Base-by-base conservation (phyloP, 92 coral and sea anemone genomes). In the Phenganax subtilis region DNA sequence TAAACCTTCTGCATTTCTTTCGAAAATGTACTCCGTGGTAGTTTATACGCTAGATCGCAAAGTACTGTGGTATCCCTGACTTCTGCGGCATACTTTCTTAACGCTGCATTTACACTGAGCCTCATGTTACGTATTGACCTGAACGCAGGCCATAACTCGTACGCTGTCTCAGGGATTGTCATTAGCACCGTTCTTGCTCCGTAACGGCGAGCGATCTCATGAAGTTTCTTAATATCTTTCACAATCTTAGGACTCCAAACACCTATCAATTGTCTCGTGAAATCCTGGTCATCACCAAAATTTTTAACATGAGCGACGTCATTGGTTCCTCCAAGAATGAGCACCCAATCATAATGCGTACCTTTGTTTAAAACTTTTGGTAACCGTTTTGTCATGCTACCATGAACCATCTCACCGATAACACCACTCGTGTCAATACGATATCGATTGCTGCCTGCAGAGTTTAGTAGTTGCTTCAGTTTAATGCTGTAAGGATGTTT, bases 261-360 rank as follows among this genome's bases (percentile, higher is more conserved):
- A 55, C 78, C 89, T 27, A 96, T 90, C 28, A 96, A 86, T 65
- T 96, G 97, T 20, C 81, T 86, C 91, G 93, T 96, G 84, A 96
- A 96, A 51, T 97, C 91, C 80, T 96, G 97, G 28, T 96, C 99
- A 75, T 96, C 99, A 6, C 99, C 99, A 69, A 90, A 96, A 80
- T 96, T 96, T 87, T 96, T 96, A 27, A 96, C 99, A 80, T 96
- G 99, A 71, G 99, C 99, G 37, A 92, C 99, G 77, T 96, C 99
- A 81, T 96, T 96, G 31, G 99, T 96, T 53, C 99, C 99, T 51
- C 97, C 99, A 9, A 96, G 56, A 54, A 96, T 96, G 27, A 96
- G 88, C 52, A 89, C 96, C 99, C 99, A 96, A 84, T 96, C 99
- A 86, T 92, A 89, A 75, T 86, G 93, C 55, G 96, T 85, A 86